phyloP scores from a whole-genome alignment of 2,797 vertebrate genomes.

The Oophaga sylvatica region DNA sequence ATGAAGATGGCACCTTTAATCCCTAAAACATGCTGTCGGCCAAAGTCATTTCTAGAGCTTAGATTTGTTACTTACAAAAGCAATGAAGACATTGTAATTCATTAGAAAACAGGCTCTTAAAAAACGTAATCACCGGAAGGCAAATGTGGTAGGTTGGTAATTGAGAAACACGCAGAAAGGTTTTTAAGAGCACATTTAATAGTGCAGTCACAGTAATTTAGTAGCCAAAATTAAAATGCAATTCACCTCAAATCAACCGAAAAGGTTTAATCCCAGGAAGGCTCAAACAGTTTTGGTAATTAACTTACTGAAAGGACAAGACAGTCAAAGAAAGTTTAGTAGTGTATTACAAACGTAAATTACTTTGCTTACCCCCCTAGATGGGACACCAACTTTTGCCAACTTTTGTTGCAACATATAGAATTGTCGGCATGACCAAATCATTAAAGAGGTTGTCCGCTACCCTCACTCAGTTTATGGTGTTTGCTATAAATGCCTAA shows the following conservation, averaged over 20 bases:
- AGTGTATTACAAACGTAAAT: slow-evolving; percentile 40
- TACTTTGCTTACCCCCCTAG: slow-evolving; percentile 15
- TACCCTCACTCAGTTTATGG: too few relatives aligned
- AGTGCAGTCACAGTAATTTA: slow-evolving; percentile 55
- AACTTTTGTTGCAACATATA: background rate
- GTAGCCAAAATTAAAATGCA: slow-evolving; percentile 58
- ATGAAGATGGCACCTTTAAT: slow-evolving; percentile 11
- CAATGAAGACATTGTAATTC: slow-evolving; percentile 23
- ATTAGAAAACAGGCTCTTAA: slow-evolving; percentile 33
- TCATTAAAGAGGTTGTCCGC: background rate
- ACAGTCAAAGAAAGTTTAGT: slow-evolving; percentile 53
- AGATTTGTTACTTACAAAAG: slow-evolving; percentile 29
- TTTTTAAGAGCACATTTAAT: slow-evolving; percentile 57
- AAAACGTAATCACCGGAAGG: slow-evolving; percentile 48
- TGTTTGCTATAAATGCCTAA: too few relatives aligned
- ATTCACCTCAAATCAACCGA: slow-evolving; percentile 57
- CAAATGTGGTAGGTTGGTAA: slow-evolving; percentile 56
- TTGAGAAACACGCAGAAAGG: slow-evolving; percentile 47
- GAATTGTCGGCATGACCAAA: background rate
- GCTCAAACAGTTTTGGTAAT: slow-evolving; percentile 51
- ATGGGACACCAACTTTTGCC: background rate
- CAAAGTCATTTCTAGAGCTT: slow-evolving; percentile 8
- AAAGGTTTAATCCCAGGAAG: slow-evolving; percentile 56
- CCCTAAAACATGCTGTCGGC: background rate
- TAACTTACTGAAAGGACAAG: slow-evolving; percentile 51